Evolutionary conservation across 2,113 vertebrate species (phyloP).

Genomic region (Andinoacara biseriatus): DNA sequence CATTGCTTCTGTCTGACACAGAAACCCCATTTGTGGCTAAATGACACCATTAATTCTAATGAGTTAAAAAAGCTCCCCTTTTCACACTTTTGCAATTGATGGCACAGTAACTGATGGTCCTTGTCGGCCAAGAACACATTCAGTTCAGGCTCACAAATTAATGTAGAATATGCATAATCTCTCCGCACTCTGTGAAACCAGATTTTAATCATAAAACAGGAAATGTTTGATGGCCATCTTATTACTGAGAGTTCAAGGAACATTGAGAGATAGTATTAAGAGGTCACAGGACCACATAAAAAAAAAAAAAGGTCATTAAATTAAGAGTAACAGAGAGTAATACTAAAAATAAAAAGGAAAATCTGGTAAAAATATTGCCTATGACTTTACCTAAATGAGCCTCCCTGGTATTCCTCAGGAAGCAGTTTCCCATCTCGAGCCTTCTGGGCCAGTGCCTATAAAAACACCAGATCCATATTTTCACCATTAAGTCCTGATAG

Average conservation of each 20-base stretch:
- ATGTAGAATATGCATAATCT: constrained; percentile 49
- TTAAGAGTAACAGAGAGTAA: background rate
- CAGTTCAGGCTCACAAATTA: constrained; percentile 1
- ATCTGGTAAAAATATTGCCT: background rate
- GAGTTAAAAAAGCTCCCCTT: constrained; percentile 43
- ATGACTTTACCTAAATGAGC: constrained; percentile 93
- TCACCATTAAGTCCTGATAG: background rate
- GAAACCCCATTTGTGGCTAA: constrained; percentile 74
- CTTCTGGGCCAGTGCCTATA: constrained; percentile 89
- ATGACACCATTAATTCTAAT: constrained; percentile 76
- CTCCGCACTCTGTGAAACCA: constrained; percentile 16
- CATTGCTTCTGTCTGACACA: constrained; percentile 67
- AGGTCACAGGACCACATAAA: background rate
- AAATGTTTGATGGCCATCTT: constrained; percentile 32
- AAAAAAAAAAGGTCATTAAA: background rate
- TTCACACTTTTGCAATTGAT: constrained; percentile 57
- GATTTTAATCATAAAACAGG: constrained; percentile 9
- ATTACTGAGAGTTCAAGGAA: background rate
- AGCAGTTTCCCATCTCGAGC: constrained; percentile 94
- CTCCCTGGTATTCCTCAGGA: constrained; percentile 96
- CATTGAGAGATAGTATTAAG: background rate
- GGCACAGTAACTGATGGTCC: constrained; percentile 54
- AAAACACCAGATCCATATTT: background rate
- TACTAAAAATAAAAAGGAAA: background rate
- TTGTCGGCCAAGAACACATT: constrained; percentile 35